A percentile compares a stretch with the other conserved stretches of the same genome.
These are phyloP conservation scores for Drosophila stalkeri DNA, from an alignment of 2,888 invertebrate species.

Conservation along the genomic window DNA sequence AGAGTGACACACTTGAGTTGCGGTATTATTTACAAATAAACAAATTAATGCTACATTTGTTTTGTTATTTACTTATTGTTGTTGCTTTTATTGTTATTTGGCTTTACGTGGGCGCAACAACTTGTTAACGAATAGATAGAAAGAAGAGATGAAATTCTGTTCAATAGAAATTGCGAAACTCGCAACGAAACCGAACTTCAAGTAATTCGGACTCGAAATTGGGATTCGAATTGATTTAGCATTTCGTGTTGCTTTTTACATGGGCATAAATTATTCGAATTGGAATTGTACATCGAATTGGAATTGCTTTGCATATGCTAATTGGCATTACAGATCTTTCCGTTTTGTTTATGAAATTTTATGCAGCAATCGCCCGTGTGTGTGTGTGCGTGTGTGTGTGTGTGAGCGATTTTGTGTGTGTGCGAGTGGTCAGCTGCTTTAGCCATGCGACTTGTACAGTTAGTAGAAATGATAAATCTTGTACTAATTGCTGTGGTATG, in stretches of 20 bases:
- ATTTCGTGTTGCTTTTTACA: constrained; percentile 26
- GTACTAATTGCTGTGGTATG: constrained; percentile 30
- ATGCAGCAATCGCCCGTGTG: constrained; percentile 30
- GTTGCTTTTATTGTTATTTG: neutral
- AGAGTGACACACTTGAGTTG: neutral
- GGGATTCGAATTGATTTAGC: constrained; percentile 25
- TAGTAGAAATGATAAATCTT: constrained; percentile 44
- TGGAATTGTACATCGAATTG: constrained; percentile 12
- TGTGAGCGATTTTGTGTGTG: constrained; percentile 1
- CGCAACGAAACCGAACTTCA: constrained; percentile 43
- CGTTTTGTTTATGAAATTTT: constrained; percentile 55
- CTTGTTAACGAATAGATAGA: constrained; percentile 31
- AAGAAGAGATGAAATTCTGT: constrained; percentile 3
- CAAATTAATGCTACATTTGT: constrained; percentile 1
- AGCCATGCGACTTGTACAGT: constrained; percentile 48
- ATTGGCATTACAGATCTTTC: constrained; percentile 46
- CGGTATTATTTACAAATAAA: constrained; percentile 23
- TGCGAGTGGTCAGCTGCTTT: constrained; percentile 48
- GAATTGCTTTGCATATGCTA: constrained; percentile 31
- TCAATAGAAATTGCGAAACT: constrained; percentile 22
- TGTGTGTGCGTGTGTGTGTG: neutral
- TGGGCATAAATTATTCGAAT: constrained; percentile 40
- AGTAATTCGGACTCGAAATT: constrained; percentile 39
- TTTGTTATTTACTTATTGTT: neutral
- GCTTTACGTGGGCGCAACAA: constrained; percentile 29